These are phyloP conservation scores for Brachionus asplanchnoidis DNA, from an alignment of 1,140 invertebrate species.

Conservation along the genomic window DNA sequence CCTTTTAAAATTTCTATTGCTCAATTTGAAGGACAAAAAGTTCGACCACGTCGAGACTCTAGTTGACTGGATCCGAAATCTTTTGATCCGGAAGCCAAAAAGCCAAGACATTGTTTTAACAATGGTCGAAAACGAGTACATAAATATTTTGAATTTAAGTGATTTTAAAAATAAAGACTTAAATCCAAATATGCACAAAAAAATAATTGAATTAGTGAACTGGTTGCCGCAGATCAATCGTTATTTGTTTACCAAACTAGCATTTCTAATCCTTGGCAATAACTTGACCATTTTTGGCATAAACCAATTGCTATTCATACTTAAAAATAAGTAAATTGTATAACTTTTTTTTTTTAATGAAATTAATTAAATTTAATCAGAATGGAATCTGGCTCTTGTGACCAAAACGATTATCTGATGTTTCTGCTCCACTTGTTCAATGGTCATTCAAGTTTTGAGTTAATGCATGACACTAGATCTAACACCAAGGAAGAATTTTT, in stretches of 20 bases:
- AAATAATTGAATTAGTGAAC: not conserved
- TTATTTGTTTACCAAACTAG: slow-evolving; percentile 21
- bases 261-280: slow-evolving; percentile 14
- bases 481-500: not conserved
- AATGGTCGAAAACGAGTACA: not conserved
- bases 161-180: slow-evolving; percentile 18
- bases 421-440: slow-evolving; percentile 20
- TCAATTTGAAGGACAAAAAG: slow-evolving; percentile 6
- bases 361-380: not conserved
- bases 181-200: not conserved
- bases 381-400: not conserved
- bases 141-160: not conserved
- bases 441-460: not conserved
- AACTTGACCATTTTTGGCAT: not conserved
- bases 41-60: not conserved
- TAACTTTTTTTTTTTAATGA: not conserved
- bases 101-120: not conserved
- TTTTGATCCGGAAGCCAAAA: not conserved
- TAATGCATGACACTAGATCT: not conserved
- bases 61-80: not conserved
- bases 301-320: not conserved
- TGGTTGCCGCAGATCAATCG: slow-evolving; percentile 4
- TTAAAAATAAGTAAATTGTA: not conserved
- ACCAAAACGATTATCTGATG: slow-evolving; percentile 15
- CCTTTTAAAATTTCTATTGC: not conserved